Conservation (phyloP, 1,140 invertebrate genomes). For the Philopotamus ludificatus region DNA sequence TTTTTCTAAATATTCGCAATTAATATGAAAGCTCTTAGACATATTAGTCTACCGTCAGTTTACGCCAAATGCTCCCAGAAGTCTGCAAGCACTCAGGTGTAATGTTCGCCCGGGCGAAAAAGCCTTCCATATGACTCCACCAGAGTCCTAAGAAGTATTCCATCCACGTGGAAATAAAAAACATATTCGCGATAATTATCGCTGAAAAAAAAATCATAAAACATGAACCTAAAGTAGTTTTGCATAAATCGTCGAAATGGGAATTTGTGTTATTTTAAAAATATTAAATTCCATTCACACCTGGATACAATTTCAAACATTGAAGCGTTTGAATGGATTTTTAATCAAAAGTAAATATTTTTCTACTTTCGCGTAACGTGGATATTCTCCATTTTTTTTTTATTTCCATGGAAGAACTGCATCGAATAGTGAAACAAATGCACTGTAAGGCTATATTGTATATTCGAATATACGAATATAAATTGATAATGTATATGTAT, state of each 20-base stretch:
- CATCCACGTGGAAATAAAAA: neutral
- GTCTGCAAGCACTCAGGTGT: conserved; percentile 26
- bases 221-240: neutral
- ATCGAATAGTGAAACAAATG: neutral
- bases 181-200: neutral
- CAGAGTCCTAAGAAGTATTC: conserved; percentile 1
- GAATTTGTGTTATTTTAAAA: neutral
- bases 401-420: neutral
- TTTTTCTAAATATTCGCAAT: conserved; percentile 18
- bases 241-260: neutral
- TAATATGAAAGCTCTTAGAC: conserved; percentile 31
- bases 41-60: conserved; percentile 22
- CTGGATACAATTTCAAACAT: too few species aligned
- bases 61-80: conserved; percentile 14
- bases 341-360: conserved; percentile 1
- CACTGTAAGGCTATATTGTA: neutral
- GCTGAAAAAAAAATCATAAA: neutral
- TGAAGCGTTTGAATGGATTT: neutral
- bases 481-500: neutral
- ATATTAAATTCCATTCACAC: neutral
- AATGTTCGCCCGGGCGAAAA: conserved; percentile 28
- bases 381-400: neutral
- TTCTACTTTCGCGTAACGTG: neutral
- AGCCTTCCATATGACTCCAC: conserved; percentile 18
- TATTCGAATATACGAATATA: neutral